Base-by-base conservation (phyloP, 2,113 vertebrate genomes). In the Cochlearius cochlearius region DNA sequence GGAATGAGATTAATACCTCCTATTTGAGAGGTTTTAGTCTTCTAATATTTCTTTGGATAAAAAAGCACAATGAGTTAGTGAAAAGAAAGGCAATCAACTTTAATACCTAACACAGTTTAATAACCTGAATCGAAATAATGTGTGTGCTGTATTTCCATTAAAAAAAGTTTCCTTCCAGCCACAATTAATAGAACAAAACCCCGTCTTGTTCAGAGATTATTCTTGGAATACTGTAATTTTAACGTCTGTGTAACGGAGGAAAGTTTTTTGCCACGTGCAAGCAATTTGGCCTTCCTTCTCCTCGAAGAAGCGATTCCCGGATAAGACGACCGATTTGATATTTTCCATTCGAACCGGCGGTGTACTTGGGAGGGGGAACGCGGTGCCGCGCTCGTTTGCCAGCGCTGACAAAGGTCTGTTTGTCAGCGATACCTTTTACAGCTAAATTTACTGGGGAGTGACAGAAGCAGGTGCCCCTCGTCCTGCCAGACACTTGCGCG, bases 401-500 rank as follows among this genome's bases (percentile, higher is more conserved):
- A 99, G 96, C 90, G 94, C 98, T 99, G 98, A 99, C 99, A 99
- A 99, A 99, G 98, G 98, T 99, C 98, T 98, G 98, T 94, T 97
- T 98, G 99, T 99, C 98, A 99, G 98, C 97, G 99, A 99, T 99
- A 99, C 99, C 98, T 98, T 98, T 97, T 97, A 98, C 98, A 98
- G 99, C 99, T 99, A 99, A 99, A 99, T 99, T 99, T 99, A 99
- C 98, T 94, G 81, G 20, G 75, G 99, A 99, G 97, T 99, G 99
- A 99, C 98, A 98, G 98, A 96, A 97, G 80, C 99, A 99, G 99
- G 99, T 99, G 99, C 97, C 96, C 95, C 94, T 91, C 93, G 96
- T 97, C 96, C 97, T 98, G 98, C 98, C 98, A 98, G 98, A 98
- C 98, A 98, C 98, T 99, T 99, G 98, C 89, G 98, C 97, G 36